Evolutionary conservation across 1,140 invertebrate genomes (phyloP), one percentile per base, ranked within the genome.

Genomic region (Lepidurus couesii): DNA sequence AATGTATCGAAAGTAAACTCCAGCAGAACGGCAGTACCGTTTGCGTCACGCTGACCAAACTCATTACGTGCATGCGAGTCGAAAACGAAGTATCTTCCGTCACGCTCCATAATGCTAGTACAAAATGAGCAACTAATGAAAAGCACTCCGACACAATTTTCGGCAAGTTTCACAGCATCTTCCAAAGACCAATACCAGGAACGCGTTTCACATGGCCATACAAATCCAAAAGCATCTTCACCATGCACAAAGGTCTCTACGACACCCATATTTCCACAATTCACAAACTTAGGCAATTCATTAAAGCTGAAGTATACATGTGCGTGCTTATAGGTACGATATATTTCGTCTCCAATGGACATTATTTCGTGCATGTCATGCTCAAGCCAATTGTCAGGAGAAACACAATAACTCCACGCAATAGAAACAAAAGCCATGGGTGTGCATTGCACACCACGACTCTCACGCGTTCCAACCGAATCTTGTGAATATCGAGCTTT

Each of bases 401-500:
- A 47, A 47, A 47, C 45, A 47, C 8, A 47, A 47, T 47, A 47
- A 47, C 45, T 47, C 45, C 45, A 47, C 1, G 45, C 45, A 47
- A 47, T 47, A 47, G 45, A 47, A 47, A 47, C 45, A 47, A 47
- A 47, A 16, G 45, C 45, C 45, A 47, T 47, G 45, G 45, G 45
- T 47, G 45, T 47, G 45, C 45, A 47, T 1, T 47, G 45, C 45
- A 47, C 45, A 47, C 45, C 45, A 47, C 45, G 45, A 47, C 45
- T 47, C 45, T 47, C 45, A 47, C 8, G 9, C 16, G 45, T 47
- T 9, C 45, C 45, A 47, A 47, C 45, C 9, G 45, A 47, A 47
- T 47, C 45, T 47, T 47, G 45, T 47, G 45, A 47, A 47, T 47
- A 47, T 47, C 45, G 45, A 47, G 45, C 45, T 47, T 16, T 47